A percentile compares a stretch with the other conserved stretches of the same genome.
These are phyloP conservation scores for Chaetorhynchus papuensis DNA, from an alignment of 2,113 vertebrate species.

Conservation along the genomic window DNA sequence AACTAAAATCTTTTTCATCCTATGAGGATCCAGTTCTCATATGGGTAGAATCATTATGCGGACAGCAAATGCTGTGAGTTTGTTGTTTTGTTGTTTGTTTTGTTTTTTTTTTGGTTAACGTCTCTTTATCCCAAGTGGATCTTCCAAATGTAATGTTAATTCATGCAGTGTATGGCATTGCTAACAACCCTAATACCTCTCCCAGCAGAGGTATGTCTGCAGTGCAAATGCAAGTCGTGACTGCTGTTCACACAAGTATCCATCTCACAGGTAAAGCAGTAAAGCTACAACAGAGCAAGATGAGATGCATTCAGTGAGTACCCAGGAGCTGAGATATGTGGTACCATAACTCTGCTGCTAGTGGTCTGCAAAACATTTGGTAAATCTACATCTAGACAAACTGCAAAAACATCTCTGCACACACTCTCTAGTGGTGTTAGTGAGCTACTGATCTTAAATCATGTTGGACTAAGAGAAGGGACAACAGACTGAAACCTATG, in stretches of 20 bases:
- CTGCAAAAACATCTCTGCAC: not conserved
- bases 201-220: not conserved
- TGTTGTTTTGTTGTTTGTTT: not conserved
- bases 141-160: not conserved
- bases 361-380: not conserved
- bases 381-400: not conserved
- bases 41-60: not conserved
- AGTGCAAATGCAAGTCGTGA: not conserved
- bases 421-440: not conserved
- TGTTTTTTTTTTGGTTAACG: not conserved
- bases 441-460: not conserved
- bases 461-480: not conserved
- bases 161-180: not conserved
- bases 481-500: not conserved
- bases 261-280: not conserved
- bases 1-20: not conserved
- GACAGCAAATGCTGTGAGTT: not conserved
- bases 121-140: not conserved
- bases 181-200: not conserved
- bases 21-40: not conserved
- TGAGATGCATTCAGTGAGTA: not conserved
- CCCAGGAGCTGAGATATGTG: not conserved
- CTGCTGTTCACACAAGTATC: not conserved
- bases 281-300: not conserved
- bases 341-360: not conserved